Conservation (phyloP, 2,113 vertebrate species). For the Anseranas semipalmata region DNA sequence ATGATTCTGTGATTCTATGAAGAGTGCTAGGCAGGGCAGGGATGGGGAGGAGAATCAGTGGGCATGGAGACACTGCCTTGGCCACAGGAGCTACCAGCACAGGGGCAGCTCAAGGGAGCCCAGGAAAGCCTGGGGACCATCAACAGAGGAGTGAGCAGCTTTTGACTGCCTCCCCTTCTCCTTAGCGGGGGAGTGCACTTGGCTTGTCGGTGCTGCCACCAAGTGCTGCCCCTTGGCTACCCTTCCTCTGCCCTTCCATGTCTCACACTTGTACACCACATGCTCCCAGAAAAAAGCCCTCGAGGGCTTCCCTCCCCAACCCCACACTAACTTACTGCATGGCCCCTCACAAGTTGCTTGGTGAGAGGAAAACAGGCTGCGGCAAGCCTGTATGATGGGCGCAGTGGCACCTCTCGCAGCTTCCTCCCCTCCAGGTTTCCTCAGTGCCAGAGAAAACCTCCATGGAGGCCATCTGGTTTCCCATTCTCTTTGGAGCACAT, state of each 20-base stretch:
- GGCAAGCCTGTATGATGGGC: accelerated
- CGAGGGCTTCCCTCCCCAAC: not conserved
- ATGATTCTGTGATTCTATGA: too few species aligned
- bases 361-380: not conserved
- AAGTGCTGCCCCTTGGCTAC: not conserved
- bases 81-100: too few species aligned
- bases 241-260: not conserved
- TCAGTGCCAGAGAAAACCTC: not conserved
- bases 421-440: not conserved
- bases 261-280: accelerated
- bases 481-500: not conserved
- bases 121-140: too few species aligned
- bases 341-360: not conserved
- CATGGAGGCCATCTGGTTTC: not conserved
- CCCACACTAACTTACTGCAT: too few species aligned
- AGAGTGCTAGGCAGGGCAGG: too few species aligned
- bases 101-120: too few species aligned
- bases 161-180: too few species aligned
- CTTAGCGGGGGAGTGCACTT: not conserved
- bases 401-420: not conserved
- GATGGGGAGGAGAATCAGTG: too few species aligned
- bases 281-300: not conserved
- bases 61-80: too few species aligned
- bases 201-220: not conserved
- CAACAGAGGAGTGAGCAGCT: too few species aligned